Base-by-base conservation (phyloP, 2,888 invertebrate genomes). In the Chaetogeoica ovagalla region DNA sequence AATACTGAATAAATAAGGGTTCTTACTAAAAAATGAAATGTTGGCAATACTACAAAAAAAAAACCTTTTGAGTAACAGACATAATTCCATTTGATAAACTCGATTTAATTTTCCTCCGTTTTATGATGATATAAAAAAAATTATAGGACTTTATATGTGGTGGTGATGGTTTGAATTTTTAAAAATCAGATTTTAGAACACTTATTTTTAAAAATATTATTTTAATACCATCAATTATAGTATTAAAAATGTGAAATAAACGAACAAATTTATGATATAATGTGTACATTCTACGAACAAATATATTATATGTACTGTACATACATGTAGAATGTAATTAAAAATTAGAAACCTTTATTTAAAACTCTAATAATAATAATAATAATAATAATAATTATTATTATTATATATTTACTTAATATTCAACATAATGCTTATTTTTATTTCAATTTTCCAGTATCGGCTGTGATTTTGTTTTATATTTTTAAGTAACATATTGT, bases 391-490 rank as follows among this genome's bases (percentile, higher is more conserved):
- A 30, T 30, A 30, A 30, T 30, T 2, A 30, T 30, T 2, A 30
- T 30, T 4, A 30, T 30, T 30, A 30, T 30, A 4, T 30, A 60
- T 6, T 11, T 63, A 62, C 62, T 15, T 30, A 39, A 43, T 52
- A 68, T 52, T 23, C 11, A 52, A 52, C 19, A 60, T 39, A 43
- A 43, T 5, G 23, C 48, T 69, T 68, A 30, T 69, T 60, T 76
- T 43, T 43, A 1, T 43, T 43, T 5, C 8, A 48, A 60, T 55
- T 21, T 37, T n/a, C 43, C 37, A 60, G 59, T 60, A 17, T 59
- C 68, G 68, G 48, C 68, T 76, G 39, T 68, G 68, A 60, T 68
- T 68, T 68, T 66, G 74, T 75, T 57, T 57, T 66, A 30, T 76
- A 15, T 48, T 76, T 39, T 76, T 69, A n/a, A 37, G 13, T 1